Conservation (phyloP, 2,797 vertebrate species). For the Lophotriccus pileatus region DNA sequence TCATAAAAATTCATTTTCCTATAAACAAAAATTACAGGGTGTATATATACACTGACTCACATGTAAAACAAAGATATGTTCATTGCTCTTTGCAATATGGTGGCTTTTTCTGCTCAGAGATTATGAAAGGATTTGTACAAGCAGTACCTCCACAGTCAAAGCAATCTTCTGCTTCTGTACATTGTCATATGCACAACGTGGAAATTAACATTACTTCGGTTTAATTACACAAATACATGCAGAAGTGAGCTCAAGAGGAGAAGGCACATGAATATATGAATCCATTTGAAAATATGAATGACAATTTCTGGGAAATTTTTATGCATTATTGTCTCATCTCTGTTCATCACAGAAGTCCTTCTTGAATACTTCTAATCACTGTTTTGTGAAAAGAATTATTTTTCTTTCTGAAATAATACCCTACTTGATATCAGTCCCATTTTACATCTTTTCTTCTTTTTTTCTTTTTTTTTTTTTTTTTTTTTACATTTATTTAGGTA, state of each 20-base stretch:
- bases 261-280: neutral
- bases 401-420: neutral
- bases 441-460: neutral
- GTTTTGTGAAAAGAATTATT: neutral
- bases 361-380: neutral
- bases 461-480: neutral
- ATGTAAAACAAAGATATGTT: neutral
- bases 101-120: neutral
- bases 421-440: neutral
- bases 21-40: neutral
- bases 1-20: neutral
- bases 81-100: neutral
- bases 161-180: neutral
- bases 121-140: neutral
- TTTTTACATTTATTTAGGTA: neutral
- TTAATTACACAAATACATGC: neutral
- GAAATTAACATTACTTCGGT: neutral
- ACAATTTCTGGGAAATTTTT: neutral
- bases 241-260: neutral
- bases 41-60: neutral
- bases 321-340: neutral
- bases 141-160: neutral
- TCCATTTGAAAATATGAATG: neutral
- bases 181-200: neutral
- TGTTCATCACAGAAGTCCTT: neutral